Evolutionary conservation across 2,797 vertebrate genomes (phyloP).

Genomic region (Acanthis flammea): DNA sequence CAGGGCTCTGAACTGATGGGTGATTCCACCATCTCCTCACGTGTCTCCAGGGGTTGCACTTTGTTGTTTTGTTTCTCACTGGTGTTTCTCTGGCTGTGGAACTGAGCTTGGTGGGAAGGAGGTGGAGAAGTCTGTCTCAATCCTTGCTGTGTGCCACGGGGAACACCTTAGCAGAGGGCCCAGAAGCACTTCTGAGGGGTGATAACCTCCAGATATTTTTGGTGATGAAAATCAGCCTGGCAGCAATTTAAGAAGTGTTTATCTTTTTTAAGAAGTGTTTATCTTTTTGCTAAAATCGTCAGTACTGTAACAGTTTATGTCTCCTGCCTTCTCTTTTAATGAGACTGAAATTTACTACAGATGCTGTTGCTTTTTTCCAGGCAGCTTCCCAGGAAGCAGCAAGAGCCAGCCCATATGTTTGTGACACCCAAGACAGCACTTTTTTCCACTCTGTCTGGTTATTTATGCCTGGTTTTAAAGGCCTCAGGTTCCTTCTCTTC

Average conservation of each 20-base stretch:
- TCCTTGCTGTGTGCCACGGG: not conserved
- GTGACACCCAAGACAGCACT: not conserved
- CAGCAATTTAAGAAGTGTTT: not conserved
- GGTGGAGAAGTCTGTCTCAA: not conserved
- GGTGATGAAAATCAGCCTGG: not conserved
- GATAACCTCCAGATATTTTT: not conserved
- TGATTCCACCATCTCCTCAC: fast-evolving
- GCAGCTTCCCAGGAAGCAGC: not conserved
- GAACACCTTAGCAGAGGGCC: not conserved
- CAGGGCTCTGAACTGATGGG: not conserved
- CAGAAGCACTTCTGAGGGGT: not conserved
- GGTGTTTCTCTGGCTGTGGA: not conserved
- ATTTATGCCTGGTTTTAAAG: not conserved
- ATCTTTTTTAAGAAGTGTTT: not conserved
- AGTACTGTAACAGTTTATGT: not conserved
- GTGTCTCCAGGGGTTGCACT: fast-evolving
- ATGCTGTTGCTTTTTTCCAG: not conserved
- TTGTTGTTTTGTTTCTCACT: fast-evolving
- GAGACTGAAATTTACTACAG: not conserved
- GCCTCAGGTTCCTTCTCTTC: not conserved
- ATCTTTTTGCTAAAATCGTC: not conserved
- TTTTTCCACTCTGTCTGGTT: not conserved
- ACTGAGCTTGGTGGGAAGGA: not conserved
- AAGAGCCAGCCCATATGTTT: not conserved
- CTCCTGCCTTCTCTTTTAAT: not conserved